Evolutionary conservation across 2,113 vertebrate species (phyloP).

Genomic region (Ptilonorhynchus violaceus): DNA sequence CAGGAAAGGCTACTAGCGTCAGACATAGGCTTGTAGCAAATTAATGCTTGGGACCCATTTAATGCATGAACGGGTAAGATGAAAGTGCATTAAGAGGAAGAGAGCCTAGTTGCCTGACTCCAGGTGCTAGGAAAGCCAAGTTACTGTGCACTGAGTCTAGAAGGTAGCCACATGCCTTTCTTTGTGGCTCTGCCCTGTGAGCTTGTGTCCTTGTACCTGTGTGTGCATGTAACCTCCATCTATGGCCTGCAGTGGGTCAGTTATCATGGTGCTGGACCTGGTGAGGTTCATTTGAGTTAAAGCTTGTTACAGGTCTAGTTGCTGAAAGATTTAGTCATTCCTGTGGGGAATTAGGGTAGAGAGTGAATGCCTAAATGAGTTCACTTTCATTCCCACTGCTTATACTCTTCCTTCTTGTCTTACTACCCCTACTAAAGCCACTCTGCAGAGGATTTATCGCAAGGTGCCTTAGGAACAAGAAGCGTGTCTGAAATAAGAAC

Average conservation of each 20-base stretch:
- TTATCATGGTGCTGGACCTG: background rate
- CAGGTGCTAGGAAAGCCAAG: background rate
- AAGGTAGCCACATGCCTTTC: background rate
- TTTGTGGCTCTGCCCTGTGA: background rate
- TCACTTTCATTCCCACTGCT: background rate
- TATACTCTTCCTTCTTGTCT: background rate
- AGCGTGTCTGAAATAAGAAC: background rate
- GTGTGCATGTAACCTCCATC: background rate
- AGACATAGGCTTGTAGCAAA: background rate
- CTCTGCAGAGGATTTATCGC: slow-evolving; percentile 10
- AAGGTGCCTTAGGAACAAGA: slow-evolving; percentile 42
- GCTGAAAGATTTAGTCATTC: background rate
- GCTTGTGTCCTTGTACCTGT: background rate
- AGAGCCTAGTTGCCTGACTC: background rate
- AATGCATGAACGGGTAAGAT: background rate
- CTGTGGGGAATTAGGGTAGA: background rate
- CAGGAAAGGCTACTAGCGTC: background rate
- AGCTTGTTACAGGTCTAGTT: background rate
- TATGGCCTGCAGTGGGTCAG: background rate
- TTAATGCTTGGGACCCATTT: background rate
- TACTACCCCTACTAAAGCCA: background rate
- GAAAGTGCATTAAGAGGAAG: background rate
- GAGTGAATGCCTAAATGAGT: background rate
- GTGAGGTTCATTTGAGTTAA: background rate
- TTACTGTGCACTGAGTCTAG: background rate